Evolutionary conservation across 2,113 vertebrate species (phyloP).

Genomic region (Arenaria interpres): DNA sequence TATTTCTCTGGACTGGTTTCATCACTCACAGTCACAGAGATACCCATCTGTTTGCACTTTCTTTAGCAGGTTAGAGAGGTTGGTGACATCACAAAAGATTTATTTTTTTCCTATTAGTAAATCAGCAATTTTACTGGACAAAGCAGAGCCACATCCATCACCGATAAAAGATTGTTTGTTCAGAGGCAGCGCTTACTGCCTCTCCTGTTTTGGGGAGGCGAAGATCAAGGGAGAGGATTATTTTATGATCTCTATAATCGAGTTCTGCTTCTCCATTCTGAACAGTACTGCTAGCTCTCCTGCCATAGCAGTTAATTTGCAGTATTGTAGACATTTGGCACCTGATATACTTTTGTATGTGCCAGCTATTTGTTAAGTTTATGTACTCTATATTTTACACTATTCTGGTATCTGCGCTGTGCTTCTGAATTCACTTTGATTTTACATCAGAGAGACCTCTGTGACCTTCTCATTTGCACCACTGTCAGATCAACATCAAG

Average conservation of each 20-base stretch:
- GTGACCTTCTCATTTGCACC: slow-evolving; percentile 34
- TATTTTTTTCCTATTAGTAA: slow-evolving; percentile 55
- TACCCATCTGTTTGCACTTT: slow-evolving; percentile 44
- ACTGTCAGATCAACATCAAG: background rate
- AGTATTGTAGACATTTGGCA: slow-evolving; percentile 8
- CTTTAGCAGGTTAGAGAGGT: slow-evolving; percentile 26
- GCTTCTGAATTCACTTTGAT: slow-evolving; percentile 34
- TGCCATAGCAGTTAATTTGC: slow-evolving; percentile 43
- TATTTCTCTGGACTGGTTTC: background rate
- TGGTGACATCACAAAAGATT: slow-evolving; percentile 48
- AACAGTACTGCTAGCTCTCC: background rate
- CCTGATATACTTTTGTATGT: background rate
- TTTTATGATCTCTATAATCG: slow-evolving; percentile 43
- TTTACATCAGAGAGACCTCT: slow-evolving; percentile 36
- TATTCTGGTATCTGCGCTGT: background rate
- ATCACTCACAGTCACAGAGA: slow-evolving; percentile 53
- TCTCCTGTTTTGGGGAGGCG: background rate
- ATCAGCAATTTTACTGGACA: slow-evolving; percentile 58
- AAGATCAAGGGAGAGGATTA: slow-evolving; percentile 30
- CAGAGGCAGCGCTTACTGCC: background rate
- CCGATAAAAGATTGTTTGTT: background rate
- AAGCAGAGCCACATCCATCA: slow-evolving; percentile 27
- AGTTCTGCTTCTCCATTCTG: slow-evolving; percentile 27
- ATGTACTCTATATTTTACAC: background rate
- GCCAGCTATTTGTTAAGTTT: slow-evolving; percentile 15